Evolutionary conservation across 2,888 invertebrate genomes (phyloP), one percentile per base, ranked within the genome.

Genomic region (Ennomos erosarius): DNA sequence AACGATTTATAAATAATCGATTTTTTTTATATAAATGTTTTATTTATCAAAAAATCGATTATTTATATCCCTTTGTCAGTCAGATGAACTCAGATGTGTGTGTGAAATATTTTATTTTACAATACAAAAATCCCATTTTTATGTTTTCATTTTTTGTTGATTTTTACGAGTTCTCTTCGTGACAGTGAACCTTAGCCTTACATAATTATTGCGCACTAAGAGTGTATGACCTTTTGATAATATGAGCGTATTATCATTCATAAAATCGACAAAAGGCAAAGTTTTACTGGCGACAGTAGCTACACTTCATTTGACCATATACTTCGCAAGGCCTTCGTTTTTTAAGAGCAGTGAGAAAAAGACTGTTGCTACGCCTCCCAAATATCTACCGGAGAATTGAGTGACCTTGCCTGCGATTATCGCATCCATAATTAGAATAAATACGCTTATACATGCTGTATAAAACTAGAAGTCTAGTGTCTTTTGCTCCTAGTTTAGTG

Each of bases 221-320:
- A 16, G 16, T 16, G 1, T 12, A 70, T 61, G 48, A 71, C 60
- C 59, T 59, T 47, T 65, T 46, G 55, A 57, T 75, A 87, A 64
- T 75, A 90, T 90, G 90, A 82, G 83, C 64, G 79, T 74, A 43
- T 55, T 84, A 67, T 84, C 88, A 62, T 90, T 92, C 61, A 62
- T 92, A 38, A 85, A 82, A 65, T 90, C 92, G 5, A 85, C 87
- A 12, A 91, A 82, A 74, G 88, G 88, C 67, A 90, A 84, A 76
- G 84, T 84, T 60, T 82, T 92, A 52, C 68, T 92, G 6, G 89
- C 80, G 1, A 92, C 92, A 6, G 86, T 90, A 2, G 85, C 78
- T 16, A 81, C 81, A 10, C 75, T 92, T 43, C 92, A 92, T 67
- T 57, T 87, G 10, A 84, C 87, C 9, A 85, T 91, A 65, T 90